A percentile compares a stretch with the other conserved stretches of the same genome.
Evolutionary conservation across 1,140 invertebrate species (phyloP).

Genomic region (Lordiphosa mommai): DNA sequence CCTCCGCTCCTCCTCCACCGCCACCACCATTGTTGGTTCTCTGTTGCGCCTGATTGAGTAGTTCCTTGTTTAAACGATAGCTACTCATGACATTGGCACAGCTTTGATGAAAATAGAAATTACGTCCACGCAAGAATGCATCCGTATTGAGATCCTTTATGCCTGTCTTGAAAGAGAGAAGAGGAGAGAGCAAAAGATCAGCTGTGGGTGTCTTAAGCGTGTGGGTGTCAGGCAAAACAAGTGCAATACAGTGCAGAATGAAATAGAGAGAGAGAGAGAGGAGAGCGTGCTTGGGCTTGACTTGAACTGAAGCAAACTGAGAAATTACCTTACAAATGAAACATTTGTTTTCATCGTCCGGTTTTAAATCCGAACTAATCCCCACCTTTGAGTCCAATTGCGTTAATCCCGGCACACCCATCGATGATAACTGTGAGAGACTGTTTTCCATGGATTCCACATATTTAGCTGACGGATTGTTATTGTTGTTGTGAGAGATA

Average conservation of each 20-base stretch:
- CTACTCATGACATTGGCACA: conserved; percentile 78
- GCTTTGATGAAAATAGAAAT: conserved; percentile 78
- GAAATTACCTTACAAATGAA: conserved; percentile 80
- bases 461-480: conserved; percentile 63
- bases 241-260: conserved; percentile 5
- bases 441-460: conserved; percentile 62
- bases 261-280: conserved; percentile 1
- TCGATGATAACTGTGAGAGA: conserved; percentile 58
- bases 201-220: not conserved
- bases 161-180: conserved; percentile 73
- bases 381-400: conserved; percentile 80
- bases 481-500: conserved; percentile 65
- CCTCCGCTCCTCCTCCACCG: conserved; percentile 12
- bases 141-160: conserved; percentile 78
- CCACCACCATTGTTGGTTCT: conserved; percentile 2
- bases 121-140: conserved; percentile 75
- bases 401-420: conserved; percentile 73
- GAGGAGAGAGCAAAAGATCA: conserved; percentile 6
- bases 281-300: conserved; percentile 24
- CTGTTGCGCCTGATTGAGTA: conserved; percentile 55
- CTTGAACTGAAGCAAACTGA: conserved; percentile 72
- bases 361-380: conserved; percentile 79
- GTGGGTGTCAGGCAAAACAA: conserved; percentile 16
- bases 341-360: conserved; percentile 80
- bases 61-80: conserved; percentile 70